A percentile compares a stretch with the other conserved stretches of the same genome.
Evolutionary conservation across 2,888 invertebrate species (phyloP).

Genomic region (Megastigmus dorsalis): DNA sequence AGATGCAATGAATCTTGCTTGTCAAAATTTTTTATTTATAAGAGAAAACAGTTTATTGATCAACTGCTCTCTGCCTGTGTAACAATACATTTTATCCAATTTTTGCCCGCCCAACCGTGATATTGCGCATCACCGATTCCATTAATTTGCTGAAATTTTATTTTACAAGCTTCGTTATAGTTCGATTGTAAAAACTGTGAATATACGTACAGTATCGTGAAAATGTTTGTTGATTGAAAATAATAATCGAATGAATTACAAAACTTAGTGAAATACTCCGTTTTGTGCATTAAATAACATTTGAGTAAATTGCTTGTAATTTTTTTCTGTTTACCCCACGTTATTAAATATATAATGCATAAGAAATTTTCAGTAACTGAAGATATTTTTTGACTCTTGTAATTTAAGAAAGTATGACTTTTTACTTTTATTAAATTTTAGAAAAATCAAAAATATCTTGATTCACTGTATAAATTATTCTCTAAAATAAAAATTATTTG

Average conservation of each 20-base stretch:
- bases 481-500: no score
- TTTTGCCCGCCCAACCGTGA: conserved; percentile 24
- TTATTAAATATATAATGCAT: conserved; percentile 23
- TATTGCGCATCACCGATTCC: conserved; percentile 13
- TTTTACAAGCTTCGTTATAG: conserved; percentile 39
- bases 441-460: not conserved
- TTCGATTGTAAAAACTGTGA: conserved; percentile 31
- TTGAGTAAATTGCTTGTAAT: conserved; percentile 37
- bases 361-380: not conserved
- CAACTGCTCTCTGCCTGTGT: conserved; percentile 46
- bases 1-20: conserved; percentile 51
- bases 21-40: conserved; percentile 29
- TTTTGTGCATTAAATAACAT: conserved; percentile 36
- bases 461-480: not conserved
- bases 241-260: conserved; percentile 21
- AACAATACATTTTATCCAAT: conserved; percentile 23
- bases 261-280: conserved; percentile 20
- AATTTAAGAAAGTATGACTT: no score
- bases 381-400: conserved; percentile 6
- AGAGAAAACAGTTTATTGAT: conserved; percentile 50
- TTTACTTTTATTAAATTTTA: no score
- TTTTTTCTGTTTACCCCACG: conserved; percentile 32
- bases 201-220: conserved; percentile 33
- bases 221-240: conserved; percentile 45
- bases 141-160: conserved; percentile 45